Base-by-base conservation (phyloP, 1,140 invertebrate species). In the Lepidurus apus region DNA sequence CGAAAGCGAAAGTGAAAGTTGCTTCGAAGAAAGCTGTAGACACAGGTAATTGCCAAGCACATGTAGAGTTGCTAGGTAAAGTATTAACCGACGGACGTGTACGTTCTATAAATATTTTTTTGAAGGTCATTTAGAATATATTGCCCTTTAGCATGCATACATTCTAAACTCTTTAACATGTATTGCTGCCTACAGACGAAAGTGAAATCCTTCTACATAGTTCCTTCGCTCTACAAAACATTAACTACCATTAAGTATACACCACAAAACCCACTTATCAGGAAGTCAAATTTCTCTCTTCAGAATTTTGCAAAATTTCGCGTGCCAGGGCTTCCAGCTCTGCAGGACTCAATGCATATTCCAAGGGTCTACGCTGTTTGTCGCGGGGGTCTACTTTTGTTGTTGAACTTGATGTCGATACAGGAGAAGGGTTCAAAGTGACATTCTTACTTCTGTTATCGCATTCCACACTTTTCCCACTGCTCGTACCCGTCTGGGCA, bases 361-460 rank as follows among this genome's bases (percentile, higher is more conserved):
- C 77, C 24, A 80, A n/a, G 17, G 42, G 24, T 42, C 77, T 26
- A 8, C 53, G 17, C 13, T 42, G 26, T 21, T n/a, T 44, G 10
- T 74, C 45, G 4, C 43, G 42, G n/a, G 24, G n/a, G 6, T 43
- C 65, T 53, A 17, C 34, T 53, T 11, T 24, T 44, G 78, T 26
- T 76, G 17, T 42, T 8, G 73, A 11, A 42, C 7, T 53, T 42
- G 26, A 79, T 24, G 10, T 8, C 45, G 73, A 75, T 47, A 74
- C 44, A 73, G 9, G 21, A 65, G 13, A 42, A 53, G 13, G 79
- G 24, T 43, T 79, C 21, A 43, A 21, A 79, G 11, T 79, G 34
- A 43, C 74, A 87, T 85, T 78, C 87, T 86, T 81, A 73, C 78
- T 26, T 78, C 78, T 74, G 44, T 77, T 77, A 34, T 77, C 42